These are phyloP conservation scores for Neopelma chrysocephalum DNA, from an alignment of 2,797 vertebrate species.

Conservation along the genomic window DNA sequence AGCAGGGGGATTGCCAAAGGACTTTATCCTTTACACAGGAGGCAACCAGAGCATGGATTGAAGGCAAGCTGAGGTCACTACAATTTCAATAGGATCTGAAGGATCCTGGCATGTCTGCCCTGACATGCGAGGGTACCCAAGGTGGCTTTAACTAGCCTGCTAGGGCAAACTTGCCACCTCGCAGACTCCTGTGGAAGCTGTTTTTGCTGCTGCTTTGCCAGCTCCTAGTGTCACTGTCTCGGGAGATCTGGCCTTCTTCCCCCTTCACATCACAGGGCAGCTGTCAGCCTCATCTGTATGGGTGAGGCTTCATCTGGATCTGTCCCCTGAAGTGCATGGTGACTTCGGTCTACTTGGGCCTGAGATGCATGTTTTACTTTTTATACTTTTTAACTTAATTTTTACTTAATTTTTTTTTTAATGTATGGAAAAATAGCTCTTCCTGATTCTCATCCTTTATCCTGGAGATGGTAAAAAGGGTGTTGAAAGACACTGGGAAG, in stretches of 20 bases:
- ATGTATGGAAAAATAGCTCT: not conserved
- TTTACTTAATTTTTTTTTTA: not conserved
- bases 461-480: not conserved
- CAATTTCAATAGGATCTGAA: not conserved
- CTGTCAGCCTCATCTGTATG: not conserved
- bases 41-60: not conserved
- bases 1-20: not conserved
- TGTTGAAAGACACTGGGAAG: not conserved
- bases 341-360: not conserved
- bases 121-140: not conserved
- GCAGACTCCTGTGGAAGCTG: not conserved
- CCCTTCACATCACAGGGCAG: not conserved
- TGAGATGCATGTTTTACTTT: not conserved
- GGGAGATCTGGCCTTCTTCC: not conserved
- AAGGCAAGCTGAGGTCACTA: not conserved
- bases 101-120: not conserved
- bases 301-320: not conserved
- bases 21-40: not conserved
- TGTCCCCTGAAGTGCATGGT: accelerated
- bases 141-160: not conserved
- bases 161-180: not conserved
- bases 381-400: not conserved
- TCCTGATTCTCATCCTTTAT: not conserved
- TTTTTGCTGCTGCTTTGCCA: not conserved
- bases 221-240: not conserved